Percentiles rank a stretch among this genome's conserved stretches.
phyloP scores from a whole-genome alignment of 2,113 vertebrate genomes.

The Megaceryle torquata region DNA sequence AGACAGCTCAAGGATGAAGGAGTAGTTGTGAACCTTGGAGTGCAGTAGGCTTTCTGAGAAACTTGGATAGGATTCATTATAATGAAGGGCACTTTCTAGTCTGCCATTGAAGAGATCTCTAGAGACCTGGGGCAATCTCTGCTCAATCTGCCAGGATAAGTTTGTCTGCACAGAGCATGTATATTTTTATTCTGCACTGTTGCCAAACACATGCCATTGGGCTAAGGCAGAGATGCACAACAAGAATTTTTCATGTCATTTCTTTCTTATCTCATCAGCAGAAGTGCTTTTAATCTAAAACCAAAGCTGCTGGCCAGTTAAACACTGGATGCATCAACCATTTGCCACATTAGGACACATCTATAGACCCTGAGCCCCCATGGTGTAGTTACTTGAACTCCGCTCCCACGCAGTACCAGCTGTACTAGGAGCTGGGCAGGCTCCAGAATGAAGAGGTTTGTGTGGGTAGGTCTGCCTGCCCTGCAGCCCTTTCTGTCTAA shows the following conservation, averaged over 20 bases:
- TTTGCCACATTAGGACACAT: background rate
- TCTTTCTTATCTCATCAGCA: background rate
- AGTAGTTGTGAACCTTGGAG: background rate
- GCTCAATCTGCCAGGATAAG: slow-evolving; percentile 40
- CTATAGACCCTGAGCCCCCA: background rate
- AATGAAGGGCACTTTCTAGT: slow-evolving; percentile 20
- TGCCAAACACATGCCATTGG: slow-evolving; percentile 5
- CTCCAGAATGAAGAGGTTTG: background rate
- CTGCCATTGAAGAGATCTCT: background rate
- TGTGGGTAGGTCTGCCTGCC: background rate
- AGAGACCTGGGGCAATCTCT: slow-evolving; percentile 4
- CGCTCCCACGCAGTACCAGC: background rate
- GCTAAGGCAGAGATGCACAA: background rate
- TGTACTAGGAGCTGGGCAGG: background rate
- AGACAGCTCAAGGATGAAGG: background rate
- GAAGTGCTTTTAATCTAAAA: background rate
- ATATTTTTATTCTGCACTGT: slow-evolving; percentile 34
- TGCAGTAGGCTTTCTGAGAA: background rate
- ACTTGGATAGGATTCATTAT: slow-evolving; percentile 1
- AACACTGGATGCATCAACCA: background rate
- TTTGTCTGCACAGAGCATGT: slow-evolving; percentile 21
- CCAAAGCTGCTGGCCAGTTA: background rate
- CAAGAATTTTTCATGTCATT: background rate
- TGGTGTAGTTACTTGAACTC: background rate
- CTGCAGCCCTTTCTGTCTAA: background rate